Base-by-base conservation (phyloP, 2,797 vertebrate species). In the Thaleichthys pacificus region DNA sequence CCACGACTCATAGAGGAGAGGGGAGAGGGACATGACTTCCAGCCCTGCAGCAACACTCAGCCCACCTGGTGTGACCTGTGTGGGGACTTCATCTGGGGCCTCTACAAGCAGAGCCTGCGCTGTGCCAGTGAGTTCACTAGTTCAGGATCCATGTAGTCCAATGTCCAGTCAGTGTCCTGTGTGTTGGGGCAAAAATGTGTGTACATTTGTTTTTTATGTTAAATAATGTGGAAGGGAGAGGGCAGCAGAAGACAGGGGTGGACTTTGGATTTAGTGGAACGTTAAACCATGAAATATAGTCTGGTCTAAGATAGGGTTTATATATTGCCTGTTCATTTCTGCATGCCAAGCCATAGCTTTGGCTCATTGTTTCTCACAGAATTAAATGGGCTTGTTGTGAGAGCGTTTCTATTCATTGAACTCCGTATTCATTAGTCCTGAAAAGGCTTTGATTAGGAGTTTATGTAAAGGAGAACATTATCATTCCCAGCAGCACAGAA, bases 11-110 rank as follows among this genome's bases (percentile, higher is more conserved):
- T 84, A 0, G 93, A 91, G 68, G 92, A 85, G 81, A 91, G 83
- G 0, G 96, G 96, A 72, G 93, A 93, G 64, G 96, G 95, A 0
- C 97, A 99, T 78, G 89, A 93, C 85, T 98, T 99, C 89, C 95
- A 95, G 75, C 95, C 96, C 6, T 96, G 94, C 60, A 94, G 94
- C 82, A 94, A 96, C 24, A 87, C 95, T 65, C 95, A 96, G 77
- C 95, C 96, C 78, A 96, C 95, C 61, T 99, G 97, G 96, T 99
- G 97, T 75, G 97, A 99, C 86, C 93, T 97, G 84, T 98, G 97
- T 74, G 97, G 97, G 11, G 96, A 98, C 78, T 98, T 99, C 91
- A 96, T 99, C 89, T 99, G 97, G 97, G 97, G 97, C 61, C 90
- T 97, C 51, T 97, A 95, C 93, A 96, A 95, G 85, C 98, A 97